Conservation (phyloP, 2,888 invertebrate species). For the Lepas anatifera region DNA sequence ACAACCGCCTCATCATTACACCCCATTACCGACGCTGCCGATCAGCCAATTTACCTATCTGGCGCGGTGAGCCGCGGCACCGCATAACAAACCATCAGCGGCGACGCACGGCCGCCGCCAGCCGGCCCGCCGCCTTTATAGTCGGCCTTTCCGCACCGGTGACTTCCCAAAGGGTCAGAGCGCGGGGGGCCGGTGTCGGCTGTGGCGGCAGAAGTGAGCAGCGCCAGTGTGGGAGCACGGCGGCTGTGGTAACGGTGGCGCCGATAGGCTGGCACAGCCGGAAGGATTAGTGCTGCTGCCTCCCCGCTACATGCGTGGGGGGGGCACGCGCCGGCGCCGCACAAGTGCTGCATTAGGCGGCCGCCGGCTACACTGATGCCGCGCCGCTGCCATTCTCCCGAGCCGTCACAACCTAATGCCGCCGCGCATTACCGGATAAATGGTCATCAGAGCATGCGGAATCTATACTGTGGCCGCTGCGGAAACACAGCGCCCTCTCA, state of each 20-base stretch:
- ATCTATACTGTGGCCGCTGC: too few species aligned
- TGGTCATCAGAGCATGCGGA: not conserved
- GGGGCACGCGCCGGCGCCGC: not conserved
- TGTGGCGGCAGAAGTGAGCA: not conserved
- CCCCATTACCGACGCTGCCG: not conserved
- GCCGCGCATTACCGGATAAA: slow-evolving; percentile 1
- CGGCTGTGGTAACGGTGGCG: too few species aligned
- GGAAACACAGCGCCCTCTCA: too few species aligned
- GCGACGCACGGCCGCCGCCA: not conserved
- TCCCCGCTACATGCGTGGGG: not conserved
- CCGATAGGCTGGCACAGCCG: not conserved
- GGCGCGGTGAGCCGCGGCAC: not conserved
- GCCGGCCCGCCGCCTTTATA: not conserved
- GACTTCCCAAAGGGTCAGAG: not conserved
- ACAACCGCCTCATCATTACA: not conserved
- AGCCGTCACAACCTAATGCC: not conserved
- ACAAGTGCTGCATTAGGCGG: not conserved
- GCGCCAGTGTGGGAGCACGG: too few species aligned
- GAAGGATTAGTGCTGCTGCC: not conserved
- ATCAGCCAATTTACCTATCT: slow-evolving; percentile 3
- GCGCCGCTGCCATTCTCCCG: not conserved
- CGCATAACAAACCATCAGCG: not conserved
- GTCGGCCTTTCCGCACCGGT: not conserved
- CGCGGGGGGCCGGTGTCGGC: not conserved
- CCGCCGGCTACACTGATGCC: not conserved